Evolutionary conservation across 2,888 invertebrate species (phyloP).

Genomic region (Schizaphis graminum): DNA sequence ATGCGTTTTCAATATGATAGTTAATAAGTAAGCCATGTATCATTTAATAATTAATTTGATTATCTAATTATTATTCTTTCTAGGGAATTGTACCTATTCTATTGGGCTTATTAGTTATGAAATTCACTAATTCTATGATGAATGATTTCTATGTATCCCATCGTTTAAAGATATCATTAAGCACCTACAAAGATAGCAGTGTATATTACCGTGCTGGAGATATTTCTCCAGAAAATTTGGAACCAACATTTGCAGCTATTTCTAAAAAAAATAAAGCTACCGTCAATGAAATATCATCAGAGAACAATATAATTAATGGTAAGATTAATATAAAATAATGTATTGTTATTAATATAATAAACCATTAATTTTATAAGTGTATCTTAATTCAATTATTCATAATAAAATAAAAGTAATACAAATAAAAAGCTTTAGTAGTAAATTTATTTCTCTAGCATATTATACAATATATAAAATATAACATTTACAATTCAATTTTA

Average conservation of each 20-base stretch:
- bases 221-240: slow-evolving; percentile 9
- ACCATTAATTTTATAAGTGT: background rate
- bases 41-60: background rate
- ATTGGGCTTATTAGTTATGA: background rate
- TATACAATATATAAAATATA: background rate
- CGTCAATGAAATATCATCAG: slow-evolving; percentile 25
- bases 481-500: no score
- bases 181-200: slow-evolving; percentile 40
- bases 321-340: background rate
- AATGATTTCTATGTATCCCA: background rate
- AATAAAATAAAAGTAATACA: background rate
- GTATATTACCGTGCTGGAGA: slow-evolving; percentile 51
- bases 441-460: background rate
- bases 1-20: background rate
- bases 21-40: background rate
- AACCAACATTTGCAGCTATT: slow-evolving; percentile 36
- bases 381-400: background rate
- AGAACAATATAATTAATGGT: slow-evolving; percentile 37
- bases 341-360: no score
- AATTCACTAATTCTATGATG: background rate
- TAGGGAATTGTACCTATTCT: slow-evolving; percentile 41
- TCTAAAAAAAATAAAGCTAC: slow-evolving; percentile 37
- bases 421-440: background rate
- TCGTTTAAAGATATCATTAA: slow-evolving; percentile 28
- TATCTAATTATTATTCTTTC: background rate